These are phyloP conservation scores for Aptenodytes patagonicus DNA, from an alignment of 2,113 vertebrate genomes.

Conservation along the genomic window DNA sequence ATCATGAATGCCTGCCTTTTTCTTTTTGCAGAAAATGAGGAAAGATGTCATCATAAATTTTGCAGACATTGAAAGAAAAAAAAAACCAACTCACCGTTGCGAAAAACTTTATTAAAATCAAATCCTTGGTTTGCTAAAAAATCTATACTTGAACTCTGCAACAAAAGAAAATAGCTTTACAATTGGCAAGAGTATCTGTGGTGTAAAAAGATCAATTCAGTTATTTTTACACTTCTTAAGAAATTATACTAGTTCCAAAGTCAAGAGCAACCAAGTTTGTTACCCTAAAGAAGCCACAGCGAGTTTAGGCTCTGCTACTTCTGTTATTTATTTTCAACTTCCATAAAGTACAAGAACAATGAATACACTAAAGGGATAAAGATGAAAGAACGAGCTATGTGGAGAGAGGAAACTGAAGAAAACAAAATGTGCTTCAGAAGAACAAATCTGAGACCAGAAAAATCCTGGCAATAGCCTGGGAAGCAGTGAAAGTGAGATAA, in stretches of 20 bases:
- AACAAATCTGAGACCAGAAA: not conserved
- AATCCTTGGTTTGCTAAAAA: slow-evolving; percentile 98
- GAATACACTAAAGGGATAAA: not conserved
- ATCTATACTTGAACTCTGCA: slow-evolving; percentile 98
- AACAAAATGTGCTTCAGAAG: not conserved
- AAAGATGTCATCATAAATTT: not conserved
- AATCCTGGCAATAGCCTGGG: not conserved
- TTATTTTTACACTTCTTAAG: not conserved
- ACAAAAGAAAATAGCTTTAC: slow-evolving; percentile 44
- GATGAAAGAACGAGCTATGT: not conserved
- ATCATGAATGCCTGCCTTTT: not conserved
- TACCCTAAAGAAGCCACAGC: not conserved
- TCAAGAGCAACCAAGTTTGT: not conserved
- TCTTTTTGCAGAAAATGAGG: not conserved
- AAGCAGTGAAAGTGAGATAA: not conserved
- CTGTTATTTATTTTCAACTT: not conserved
- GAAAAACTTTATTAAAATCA: slow-evolving; percentile 99
- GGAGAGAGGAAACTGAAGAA: not conserved
- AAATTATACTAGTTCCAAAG: not conserved
- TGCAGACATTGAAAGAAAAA: not conserved
- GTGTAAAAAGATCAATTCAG: not conserved
- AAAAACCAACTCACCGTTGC: slow-evolving; percentile 81
- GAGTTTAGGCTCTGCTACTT: not conserved
- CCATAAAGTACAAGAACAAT: not conserved
- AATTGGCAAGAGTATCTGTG: not conserved